phyloP scores from a whole-genome alignment of 2,888 invertebrate species.

The Rhogogaster chlorosoma region DNA sequence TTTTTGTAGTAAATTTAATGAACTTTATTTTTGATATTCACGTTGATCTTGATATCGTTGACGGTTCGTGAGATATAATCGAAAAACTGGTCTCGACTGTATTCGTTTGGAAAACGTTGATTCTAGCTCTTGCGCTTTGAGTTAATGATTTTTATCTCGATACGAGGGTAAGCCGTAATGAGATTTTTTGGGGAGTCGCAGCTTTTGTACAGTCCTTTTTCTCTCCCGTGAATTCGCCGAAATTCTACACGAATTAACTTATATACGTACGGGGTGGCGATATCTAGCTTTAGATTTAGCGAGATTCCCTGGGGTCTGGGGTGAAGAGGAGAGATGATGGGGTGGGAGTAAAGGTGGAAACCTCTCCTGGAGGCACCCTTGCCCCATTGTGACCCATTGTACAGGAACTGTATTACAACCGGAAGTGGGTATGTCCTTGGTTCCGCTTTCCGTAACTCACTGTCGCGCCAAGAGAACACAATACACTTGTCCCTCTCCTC shows the following conservation, averaged over 20 bases:
- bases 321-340: neutral
- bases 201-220: neutral
- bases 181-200: no score
- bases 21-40: neutral
- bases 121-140: neutral
- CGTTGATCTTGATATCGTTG: neutral
- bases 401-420: conserved; percentile 77
- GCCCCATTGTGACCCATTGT: conserved; percentile 75
- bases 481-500: conserved; percentile 54
- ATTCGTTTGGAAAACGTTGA: no score
- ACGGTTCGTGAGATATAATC: neutral
- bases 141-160: neutral
- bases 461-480: conserved; percentile 71
- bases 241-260: neutral
- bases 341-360: neutral
- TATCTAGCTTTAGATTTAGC: neutral
- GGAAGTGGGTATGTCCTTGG: conserved; percentile 76
- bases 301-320: neutral
- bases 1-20: neutral
- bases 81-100: neutral
- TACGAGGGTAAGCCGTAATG: no score
- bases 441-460: conserved; percentile 76
- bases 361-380: conserved; percentile 53
- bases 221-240: neutral
- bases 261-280: neutral